Conservation (phyloP, 1,140 invertebrate genomes). For the Microplitis demolitor region DNA sequence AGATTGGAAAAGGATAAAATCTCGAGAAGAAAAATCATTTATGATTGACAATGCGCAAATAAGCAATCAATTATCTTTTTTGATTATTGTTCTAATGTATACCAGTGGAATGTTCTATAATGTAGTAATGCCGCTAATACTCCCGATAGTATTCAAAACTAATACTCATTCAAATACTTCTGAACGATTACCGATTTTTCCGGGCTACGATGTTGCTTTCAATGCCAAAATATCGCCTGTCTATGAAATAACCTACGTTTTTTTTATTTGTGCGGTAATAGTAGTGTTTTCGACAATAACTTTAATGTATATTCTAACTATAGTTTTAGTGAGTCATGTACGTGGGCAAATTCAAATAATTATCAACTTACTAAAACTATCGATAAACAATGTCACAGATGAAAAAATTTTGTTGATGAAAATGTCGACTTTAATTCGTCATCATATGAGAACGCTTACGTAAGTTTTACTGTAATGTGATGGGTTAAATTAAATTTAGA, state of each 20-base stretch:
- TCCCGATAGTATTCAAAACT: neutral
- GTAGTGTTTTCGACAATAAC: constrained; percentile 33
- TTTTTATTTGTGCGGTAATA: constrained; percentile 33
- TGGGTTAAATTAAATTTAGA: neutral
- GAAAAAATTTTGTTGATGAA: neutral
- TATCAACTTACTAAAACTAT: constrained; percentile 4
- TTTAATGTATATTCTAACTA: constrained; percentile 22
- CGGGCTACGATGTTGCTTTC: constrained; percentile 35
- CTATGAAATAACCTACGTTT: constrained; percentile 34
- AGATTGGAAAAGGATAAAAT: neutral
- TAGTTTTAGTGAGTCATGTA: constrained; percentile 31
- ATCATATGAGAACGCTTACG: constrained; percentile 1
- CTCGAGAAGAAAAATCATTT: neutral
- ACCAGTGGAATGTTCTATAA: neutral
- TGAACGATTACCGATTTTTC: constrained; percentile 34
- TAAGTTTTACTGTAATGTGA: neutral
- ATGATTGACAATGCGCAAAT: neutral
- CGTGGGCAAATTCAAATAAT: constrained; percentile 29
- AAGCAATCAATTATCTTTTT: neutral
- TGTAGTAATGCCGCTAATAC: neutral
- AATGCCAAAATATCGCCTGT: constrained; percentile 32
- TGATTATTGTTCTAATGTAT: neutral
- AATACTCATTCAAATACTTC: constrained; percentile 15
- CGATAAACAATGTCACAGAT: neutral
- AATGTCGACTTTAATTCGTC: constrained; percentile 2